Evolutionary conservation across 2,113 vertebrate species (phyloP).

Genomic region (Nycticorax nycticorax): DNA sequence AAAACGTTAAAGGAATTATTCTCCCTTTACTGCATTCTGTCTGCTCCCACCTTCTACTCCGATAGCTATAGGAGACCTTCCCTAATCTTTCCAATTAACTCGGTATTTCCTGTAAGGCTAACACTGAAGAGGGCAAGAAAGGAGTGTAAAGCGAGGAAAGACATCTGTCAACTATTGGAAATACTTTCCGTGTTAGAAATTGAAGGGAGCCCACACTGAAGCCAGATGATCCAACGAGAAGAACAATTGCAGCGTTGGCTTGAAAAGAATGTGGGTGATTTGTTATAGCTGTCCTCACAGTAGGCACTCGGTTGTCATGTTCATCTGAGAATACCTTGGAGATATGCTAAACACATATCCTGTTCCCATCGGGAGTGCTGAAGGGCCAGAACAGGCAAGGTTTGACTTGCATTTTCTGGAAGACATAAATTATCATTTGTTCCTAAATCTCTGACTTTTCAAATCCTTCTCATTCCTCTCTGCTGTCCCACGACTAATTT

Average conservation of each 20-base stretch:
- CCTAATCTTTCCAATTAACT: conserved; percentile 75
- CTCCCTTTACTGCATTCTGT: not conserved
- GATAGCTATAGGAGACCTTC: conserved; percentile 70
- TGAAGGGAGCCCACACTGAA: conserved; percentile 56
- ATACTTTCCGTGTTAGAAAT: conserved; percentile 41
- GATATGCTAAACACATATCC: conserved; percentile 59
- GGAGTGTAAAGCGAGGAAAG: conserved; percentile 60
- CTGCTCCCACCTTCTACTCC: conserved; percentile 35
- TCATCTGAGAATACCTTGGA: conserved; percentile 54
- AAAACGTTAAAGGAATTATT: not conserved
- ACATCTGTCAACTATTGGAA: conserved; percentile 74
- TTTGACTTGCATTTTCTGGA: conserved; percentile 58
- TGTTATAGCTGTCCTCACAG: conserved; percentile 61
- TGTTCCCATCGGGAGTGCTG: conserved; percentile 40
- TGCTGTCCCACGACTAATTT: not conserved
- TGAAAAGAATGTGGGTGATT: conserved; percentile 63
- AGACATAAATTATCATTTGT: conserved; percentile 57
- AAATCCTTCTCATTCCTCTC: conserved; percentile 19
- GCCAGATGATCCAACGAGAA: conserved; percentile 41
- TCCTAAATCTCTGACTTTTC: conserved; percentile 6
- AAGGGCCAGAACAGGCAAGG: conserved; percentile 55
- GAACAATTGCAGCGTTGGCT: conserved; percentile 54
- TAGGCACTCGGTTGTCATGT: conserved; percentile 54
- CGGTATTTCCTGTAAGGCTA: conserved; percentile 74
- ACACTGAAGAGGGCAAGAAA: conserved; percentile 49